Conservation (phyloP, 92 coral and sea anemone species). For the Porites cylindrica region DNA sequence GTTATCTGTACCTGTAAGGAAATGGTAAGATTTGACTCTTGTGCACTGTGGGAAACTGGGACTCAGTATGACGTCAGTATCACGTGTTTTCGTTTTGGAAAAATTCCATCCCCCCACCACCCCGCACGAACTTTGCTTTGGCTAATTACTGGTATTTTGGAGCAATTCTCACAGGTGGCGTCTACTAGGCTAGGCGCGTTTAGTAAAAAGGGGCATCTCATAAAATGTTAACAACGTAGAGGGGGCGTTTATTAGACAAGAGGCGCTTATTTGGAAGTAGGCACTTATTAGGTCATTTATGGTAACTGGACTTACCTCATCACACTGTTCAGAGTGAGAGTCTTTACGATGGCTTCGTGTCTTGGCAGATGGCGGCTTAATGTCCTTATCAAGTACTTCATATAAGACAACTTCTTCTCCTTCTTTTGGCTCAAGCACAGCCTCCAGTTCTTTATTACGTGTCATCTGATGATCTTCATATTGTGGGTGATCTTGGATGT, state of each 20-base stretch:
- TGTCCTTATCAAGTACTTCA: conserved; percentile 87
- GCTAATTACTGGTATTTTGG: no score
- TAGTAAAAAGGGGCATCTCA: no score
- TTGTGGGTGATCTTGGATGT: conserved; percentile 83
- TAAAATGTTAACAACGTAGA: no score
- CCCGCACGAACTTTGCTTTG: not conserved
- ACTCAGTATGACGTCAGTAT: no score
- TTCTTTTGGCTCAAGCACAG: conserved; percentile 81
- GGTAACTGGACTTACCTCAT: conserved; percentile 37
- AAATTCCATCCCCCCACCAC: no score
- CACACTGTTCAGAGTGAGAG: conserved; percentile 44
- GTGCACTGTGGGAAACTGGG: no score
- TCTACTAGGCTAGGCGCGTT: no score
- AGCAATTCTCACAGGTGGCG: no score
- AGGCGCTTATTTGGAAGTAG: no score
- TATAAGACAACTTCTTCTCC: conserved; percentile 92
- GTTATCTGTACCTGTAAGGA: conserved; percentile 64
- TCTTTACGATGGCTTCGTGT: conserved; percentile 48
- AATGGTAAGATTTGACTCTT: not conserved
- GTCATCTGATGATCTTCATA: conserved; percentile 81
- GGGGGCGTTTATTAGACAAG: no score
- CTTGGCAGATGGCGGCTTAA: conserved; percentile 21
- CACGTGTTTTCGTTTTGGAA: no score
- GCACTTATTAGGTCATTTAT: no score
- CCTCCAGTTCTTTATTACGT: conserved; percentile 86